Evolutionary conservation across 1,140 invertebrate species (phyloP), one percentile per base, ranked within the genome.

Genomic region (Acromyrmex heyeri): DNA sequence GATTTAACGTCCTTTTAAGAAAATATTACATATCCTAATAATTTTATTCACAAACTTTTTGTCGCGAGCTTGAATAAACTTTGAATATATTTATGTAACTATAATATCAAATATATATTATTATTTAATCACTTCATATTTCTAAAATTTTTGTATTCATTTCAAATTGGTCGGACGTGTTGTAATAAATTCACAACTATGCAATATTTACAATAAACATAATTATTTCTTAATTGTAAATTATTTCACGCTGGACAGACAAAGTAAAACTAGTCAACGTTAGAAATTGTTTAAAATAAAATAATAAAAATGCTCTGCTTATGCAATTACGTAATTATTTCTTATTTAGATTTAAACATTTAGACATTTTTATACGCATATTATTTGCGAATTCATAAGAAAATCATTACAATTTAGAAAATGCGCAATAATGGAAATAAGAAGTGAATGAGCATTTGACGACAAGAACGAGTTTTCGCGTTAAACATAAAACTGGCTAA

Each of bases 401-500:
- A 78, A 79, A 44, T 65, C 61, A 50, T 79, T 53, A 61, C 62
- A 79, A 79, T 79, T 65, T 65, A n/a, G 61, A 48, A 65, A 65
- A 79, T 79, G 76, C 12, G 14, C 61, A 44, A 79, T 61, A 30
- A n/a, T 18, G 59, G 61, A 64, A 59, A 65, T 62, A 79, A 65
- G 61, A 79, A 79, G 65, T 48, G 65, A 79, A 79, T 79, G 44
- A 65, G 61, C 61, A 65, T 53, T 64, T 65, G 76, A 79, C 24
- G 44, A 77, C 75, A 75, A 77, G 48, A 64, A 44, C 44, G 48
- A 65, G 44, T 65, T 79, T 55, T 50, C 57, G 27, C 44, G n/a
- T 53, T 14, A 12, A 53, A 18, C 44, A 65, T 64, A 50, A 79
- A 79, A 79, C 44, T 64, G 76, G 61, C 76, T 65, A 79, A 65